Evolutionary conservation across 2,113 vertebrate genomes (phyloP).

Genomic region (Camelus dromedarius): DNA sequence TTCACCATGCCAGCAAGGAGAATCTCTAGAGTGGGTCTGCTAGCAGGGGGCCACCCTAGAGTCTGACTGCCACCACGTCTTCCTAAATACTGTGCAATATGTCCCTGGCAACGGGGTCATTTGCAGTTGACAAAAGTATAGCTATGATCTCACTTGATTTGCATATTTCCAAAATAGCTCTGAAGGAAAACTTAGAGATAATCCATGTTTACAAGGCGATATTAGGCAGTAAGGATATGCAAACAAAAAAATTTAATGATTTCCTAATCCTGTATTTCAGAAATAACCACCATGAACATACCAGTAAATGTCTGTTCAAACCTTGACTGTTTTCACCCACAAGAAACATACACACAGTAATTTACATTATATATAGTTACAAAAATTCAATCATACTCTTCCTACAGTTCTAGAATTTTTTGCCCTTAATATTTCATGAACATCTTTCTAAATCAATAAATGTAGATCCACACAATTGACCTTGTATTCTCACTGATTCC

Average conservation of each 20-base stretch:
- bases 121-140: not conserved
- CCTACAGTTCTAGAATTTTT: not conserved
- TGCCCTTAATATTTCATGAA: not conserved
- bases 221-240: not conserved
- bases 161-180: not conserved
- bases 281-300: not conserved
- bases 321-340: not conserved
- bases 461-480: not conserved
- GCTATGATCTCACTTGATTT: not conserved
- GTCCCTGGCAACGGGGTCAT: not conserved
- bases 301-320: not conserved
- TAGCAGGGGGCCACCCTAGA: not conserved
- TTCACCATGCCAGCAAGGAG: not conserved
- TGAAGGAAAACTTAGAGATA: not conserved
- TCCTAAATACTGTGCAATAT: not conserved
- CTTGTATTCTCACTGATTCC: not conserved
- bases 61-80: not conserved
- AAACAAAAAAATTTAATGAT: not conserved
- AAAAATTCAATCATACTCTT: not conserved
- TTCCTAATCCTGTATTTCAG: not conserved
- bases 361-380: not conserved
- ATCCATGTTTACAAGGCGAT: not conserved
- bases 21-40: not conserved
- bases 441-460: not conserved
- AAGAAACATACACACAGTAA: not conserved